Evolutionary conservation across 2,888 invertebrate species (phyloP), one percentile per base, ranked within the genome.

Genomic region (Melipona beecheii): DNA sequence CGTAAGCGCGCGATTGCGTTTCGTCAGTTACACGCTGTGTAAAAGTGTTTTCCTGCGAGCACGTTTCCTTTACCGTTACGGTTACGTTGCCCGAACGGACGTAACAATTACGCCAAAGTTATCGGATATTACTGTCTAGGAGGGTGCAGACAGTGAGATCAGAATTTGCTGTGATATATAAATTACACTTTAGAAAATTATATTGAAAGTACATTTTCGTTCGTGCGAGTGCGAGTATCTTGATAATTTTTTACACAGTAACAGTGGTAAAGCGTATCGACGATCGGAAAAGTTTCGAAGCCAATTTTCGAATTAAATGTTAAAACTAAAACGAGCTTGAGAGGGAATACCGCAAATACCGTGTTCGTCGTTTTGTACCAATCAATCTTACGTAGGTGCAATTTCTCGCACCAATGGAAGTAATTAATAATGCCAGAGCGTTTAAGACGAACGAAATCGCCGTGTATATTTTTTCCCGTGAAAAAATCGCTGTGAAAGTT

Each of bases 1-100:
- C 43, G 52, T 54, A 64, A 62, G 62, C 54, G 27, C 31, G 43
- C 19, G 64, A 74, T 74, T 74, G 24, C 74, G 13, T 24, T 6
- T 11, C 74, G 5, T 31, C n/a, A 36, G 27, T 72, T 19, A 43
- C 43, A 43, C 43, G 43, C 43, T 43, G 43, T n/a, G n/a, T n/a
- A 9, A 43, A 43, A 43, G 60, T 21, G 9, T 21, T 43, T 15
- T 21, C 21, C 0, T 43, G 21, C 6, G 19, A 21, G 19, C 24
- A 13, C 4, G 70, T 27, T 19, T 9, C n/a, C 4, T 4, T 71
- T 36, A 17, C 15, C 4, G 15, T 56, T n/a, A 36, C 56, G 6
- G 9, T 36, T 58, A 24, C 17, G 9, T 36, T 9, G 9, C 43
- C 1, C 43, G 43, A 43, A 0, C 11, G 43, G 9, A 43, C 9